These are phyloP conservation scores for Magallana angulata DNA, from an alignment of 1,140 invertebrate genomes.

Conservation along the genomic window DNA sequence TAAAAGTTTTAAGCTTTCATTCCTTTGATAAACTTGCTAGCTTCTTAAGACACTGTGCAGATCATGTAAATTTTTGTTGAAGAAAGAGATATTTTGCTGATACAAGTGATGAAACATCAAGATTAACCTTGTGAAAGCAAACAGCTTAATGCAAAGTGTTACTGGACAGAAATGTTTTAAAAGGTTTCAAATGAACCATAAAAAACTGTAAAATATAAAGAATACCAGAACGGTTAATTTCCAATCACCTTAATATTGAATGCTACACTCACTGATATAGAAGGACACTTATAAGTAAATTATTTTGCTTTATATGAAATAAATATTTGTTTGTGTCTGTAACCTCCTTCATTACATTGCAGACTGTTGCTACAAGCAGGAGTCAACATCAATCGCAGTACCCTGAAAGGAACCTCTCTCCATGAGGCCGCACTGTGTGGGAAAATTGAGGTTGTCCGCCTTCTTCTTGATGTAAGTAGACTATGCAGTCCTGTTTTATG, in stretches of 20 bases:
- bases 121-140: not conserved
- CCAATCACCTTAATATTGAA: not conserved
- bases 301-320: not conserved
- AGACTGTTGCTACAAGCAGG: slow-evolving; percentile 79
- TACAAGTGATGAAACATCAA: not conserved
- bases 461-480: slow-evolving; percentile 79
- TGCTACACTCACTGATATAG: not conserved
- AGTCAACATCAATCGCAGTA: slow-evolving; percentile 79
- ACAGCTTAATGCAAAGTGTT: too few relatives aligned
- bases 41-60: not conserved
- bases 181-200: too few relatives aligned
- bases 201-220: too few relatives aligned
- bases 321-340: not conserved
- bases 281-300: not conserved
- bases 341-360: slow-evolving; percentile 43
- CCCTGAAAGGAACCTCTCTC: slow-evolving; percentile 78
- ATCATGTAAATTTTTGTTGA: not conserved
- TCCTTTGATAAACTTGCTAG: too few relatives aligned
- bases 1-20: too few relatives aligned
- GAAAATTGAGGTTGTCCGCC: slow-evolving; percentile 79
- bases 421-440: slow-evolving; percentile 80
- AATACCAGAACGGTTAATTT: too few relatives aligned
- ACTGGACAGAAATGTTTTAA: too few relatives aligned
- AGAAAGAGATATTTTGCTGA: not conserved
- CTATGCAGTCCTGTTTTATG: too few relatives aligned